Evolutionary conservation across 1,140 invertebrate genomes (phyloP).

Genomic region (Yoshiicerus persimilis): DNA sequence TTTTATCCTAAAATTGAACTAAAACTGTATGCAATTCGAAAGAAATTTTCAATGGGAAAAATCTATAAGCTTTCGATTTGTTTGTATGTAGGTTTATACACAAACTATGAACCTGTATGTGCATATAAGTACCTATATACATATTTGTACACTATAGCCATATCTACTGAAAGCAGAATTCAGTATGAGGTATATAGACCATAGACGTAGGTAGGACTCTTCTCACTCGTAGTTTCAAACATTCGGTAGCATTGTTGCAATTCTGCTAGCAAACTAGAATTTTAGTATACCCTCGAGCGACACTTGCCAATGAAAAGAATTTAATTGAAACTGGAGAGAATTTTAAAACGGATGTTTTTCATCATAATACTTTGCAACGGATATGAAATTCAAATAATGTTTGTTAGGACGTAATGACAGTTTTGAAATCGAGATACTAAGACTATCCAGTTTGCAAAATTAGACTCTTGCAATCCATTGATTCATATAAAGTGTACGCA

Average conservation of each 20-base stretch:
- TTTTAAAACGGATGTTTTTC: neutral
- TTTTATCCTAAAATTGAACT: neutral
- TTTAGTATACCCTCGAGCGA: neutral
- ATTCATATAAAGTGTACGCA: neutral
- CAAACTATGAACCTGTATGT: neutral
- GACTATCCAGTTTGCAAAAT: neutral
- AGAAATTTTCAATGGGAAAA: neutral
- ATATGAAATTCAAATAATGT: too few relatives aligned
- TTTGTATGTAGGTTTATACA: neutral
- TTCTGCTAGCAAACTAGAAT: neutral
- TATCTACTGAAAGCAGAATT: neutral
- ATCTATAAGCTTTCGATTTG: constrained; percentile 11
- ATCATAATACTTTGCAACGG: too few relatives aligned
- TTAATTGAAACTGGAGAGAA: neutral
- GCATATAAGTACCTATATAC: neutral
- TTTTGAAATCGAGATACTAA: neutral
- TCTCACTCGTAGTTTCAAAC: constrained; percentile 9
- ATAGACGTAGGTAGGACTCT: neutral
- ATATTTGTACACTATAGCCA: neutral
- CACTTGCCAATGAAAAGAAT: neutral
- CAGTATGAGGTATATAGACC: neutral
- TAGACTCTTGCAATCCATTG: neutral
- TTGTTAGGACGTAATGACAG: neutral
- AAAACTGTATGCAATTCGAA: neutral
- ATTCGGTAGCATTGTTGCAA: constrained; percentile 20